These are phyloP conservation scores for Nephrotoma flavescens DNA, from an alignment of 2,888 invertebrate species.

Conservation along the genomic window DNA sequence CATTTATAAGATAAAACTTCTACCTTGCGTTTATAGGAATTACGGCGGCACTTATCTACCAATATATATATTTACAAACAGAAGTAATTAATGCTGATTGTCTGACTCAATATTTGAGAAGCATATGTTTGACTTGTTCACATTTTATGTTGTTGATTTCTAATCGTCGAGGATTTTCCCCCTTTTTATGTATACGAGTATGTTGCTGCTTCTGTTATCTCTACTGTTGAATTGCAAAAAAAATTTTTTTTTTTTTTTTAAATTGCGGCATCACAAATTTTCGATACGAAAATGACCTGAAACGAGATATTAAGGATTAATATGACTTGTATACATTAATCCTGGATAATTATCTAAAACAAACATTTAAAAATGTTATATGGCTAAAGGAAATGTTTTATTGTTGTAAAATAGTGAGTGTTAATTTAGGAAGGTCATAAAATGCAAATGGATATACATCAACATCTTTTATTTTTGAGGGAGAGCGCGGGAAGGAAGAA, in stretches of 20 bases:
- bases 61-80: neutral
- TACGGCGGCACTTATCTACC: neutral
- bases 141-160: neutral
- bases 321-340: neutral
- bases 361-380: neutral
- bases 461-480: too few species aligned
- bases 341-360: neutral
- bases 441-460: neutral
- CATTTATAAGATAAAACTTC: neutral
- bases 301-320: neutral
- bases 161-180: neutral
- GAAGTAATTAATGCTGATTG: neutral
- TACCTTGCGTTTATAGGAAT: neutral
- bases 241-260: neutral
- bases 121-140: neutral
- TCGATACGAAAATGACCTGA: neutral
- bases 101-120: neutral
- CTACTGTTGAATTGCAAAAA: neutral
- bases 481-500: neutral
- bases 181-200: neutral
- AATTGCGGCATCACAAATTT: neutral
- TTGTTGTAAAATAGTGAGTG: neutral
- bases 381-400: neutral
- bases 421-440: neutral
- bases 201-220: neutral